Conservation (phyloP, 92 coral and sea anemone genomes). For the Metridium senile region DNA sequence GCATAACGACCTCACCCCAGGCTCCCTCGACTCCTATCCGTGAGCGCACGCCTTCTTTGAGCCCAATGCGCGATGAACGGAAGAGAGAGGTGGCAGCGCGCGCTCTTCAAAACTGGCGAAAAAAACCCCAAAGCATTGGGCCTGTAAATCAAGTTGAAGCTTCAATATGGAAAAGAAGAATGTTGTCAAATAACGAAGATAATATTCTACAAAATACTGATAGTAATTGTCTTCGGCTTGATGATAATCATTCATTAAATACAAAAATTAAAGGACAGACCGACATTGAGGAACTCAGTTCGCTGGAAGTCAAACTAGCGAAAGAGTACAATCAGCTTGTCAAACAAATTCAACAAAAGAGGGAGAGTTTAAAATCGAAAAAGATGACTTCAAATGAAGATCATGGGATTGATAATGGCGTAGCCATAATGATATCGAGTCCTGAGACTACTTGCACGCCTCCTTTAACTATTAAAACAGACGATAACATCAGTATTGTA, state of each 20-base stretch:
- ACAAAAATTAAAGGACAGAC: neutral
- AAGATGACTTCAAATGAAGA: neutral
- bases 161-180: constrained; percentile 28
- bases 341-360: constrained; percentile 20
- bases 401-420: neutral
- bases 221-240: neutral
- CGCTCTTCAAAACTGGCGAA: constrained; percentile 26
- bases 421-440: neutral
- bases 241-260: neutral
- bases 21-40: constrained; percentile 9
- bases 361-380: constrained; percentile 10
- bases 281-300: constrained; percentile 32
- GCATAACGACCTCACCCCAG: constrained; percentile 2
- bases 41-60: neutral
- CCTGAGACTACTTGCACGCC: neutral
- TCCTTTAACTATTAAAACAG: neutral
- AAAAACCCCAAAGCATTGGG: constrained; percentile 30
- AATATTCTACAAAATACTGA: neutral
- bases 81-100: constrained; percentile 4
- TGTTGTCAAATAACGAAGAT: constrained; percentile 16
- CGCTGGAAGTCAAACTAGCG: constrained; percentile 33
- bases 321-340: constrained; percentile 46
- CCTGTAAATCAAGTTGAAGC: constrained; percentile 47
- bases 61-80: constrained; percentile 14
- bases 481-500: constrained; percentile 5